Conservation (phyloP, 2,888 invertebrate species). For the Dendrolimus houi region DNA sequence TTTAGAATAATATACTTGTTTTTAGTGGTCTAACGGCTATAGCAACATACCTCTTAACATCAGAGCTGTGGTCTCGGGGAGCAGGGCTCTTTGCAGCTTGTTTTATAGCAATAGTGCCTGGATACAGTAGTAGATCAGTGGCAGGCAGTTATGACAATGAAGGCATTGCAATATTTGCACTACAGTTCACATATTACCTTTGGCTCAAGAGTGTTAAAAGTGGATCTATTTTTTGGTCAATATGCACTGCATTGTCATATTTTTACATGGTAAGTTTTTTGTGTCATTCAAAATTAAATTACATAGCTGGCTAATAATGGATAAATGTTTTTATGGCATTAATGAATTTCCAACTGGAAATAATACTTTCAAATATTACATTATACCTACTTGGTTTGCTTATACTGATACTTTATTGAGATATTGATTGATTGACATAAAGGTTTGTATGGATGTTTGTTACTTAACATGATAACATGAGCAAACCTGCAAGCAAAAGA, state of each 20-base stretch:
- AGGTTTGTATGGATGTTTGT: too few relatives aligned
- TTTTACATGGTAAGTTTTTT: slow-evolving; percentile 94
- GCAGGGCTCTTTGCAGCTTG: slow-evolving; percentile 99
- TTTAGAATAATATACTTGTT: slow-evolving; percentile 1
- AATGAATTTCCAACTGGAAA: too few relatives aligned
- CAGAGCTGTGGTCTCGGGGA: slow-evolving; percentile 97
- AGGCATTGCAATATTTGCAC: slow-evolving; percentile 99
- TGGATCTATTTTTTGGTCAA: slow-evolving; percentile 97
- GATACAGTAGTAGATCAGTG: slow-evolving; percentile 98
- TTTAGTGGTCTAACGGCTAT: slow-evolving; percentile 97
- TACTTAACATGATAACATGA: too few relatives aligned
- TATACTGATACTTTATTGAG: too few relatives aligned
- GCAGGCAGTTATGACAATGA: slow-evolving; percentile 99
- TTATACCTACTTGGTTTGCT: neutral
- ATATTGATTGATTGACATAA: too few relatives aligned
- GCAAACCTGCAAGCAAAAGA: too few relatives aligned
- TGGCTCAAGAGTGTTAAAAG: slow-evolving; percentile 99
- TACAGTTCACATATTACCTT: slow-evolving; percentile 98
- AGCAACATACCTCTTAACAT: slow-evolving; percentile 97
- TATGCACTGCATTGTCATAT: slow-evolving; percentile 95
- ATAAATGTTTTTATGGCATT: too few relatives aligned
- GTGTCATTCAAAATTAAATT: too few relatives aligned
- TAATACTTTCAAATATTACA: too few relatives aligned
- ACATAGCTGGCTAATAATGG: too few relatives aligned
- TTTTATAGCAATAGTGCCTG: slow-evolving; percentile 99